Conservation (phyloP, 2,888 invertebrate species). For the Eutolmus rufibarbis region DNA sequence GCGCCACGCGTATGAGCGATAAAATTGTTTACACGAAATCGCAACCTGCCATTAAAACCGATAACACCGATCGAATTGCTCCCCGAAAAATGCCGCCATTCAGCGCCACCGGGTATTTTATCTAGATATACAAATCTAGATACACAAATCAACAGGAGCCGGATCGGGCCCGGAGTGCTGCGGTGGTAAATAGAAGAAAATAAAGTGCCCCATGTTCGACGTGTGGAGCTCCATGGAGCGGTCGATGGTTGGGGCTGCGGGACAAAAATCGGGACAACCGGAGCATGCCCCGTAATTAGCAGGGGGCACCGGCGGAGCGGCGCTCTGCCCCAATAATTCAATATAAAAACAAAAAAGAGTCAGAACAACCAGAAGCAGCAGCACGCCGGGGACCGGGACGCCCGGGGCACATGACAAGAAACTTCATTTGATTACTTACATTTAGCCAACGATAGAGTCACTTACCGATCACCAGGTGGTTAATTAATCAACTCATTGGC, state of each 20-base stretch:
- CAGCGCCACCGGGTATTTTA: not conserved
- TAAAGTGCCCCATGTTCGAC: not conserved
- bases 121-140: not conserved
- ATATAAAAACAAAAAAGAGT: not conserved
- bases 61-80: not conserved
- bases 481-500: slow-evolving; percentile 33
- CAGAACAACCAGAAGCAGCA: not conserved
- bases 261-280: not conserved
- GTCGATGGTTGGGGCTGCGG: not conserved
- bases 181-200: not conserved
- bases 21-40: not conserved
- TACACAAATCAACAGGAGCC: not conserved
- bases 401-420: not conserved
- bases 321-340: not conserved
- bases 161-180: not conserved
- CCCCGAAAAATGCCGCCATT: not conserved
- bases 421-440: slow-evolving; percentile 27
- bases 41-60: not conserved
- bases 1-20: not conserved
- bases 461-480: slow-evolving; percentile 35
- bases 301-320: not conserved
- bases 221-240: not conserved
- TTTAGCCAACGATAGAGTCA: slow-evolving; percentile 19
- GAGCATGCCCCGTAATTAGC: not conserved
- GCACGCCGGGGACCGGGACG: not conserved